These are phyloP conservation scores for Psix sp. DNA, from an alignment of 1,140 invertebrate species.

Conservation along the genomic window DNA sequence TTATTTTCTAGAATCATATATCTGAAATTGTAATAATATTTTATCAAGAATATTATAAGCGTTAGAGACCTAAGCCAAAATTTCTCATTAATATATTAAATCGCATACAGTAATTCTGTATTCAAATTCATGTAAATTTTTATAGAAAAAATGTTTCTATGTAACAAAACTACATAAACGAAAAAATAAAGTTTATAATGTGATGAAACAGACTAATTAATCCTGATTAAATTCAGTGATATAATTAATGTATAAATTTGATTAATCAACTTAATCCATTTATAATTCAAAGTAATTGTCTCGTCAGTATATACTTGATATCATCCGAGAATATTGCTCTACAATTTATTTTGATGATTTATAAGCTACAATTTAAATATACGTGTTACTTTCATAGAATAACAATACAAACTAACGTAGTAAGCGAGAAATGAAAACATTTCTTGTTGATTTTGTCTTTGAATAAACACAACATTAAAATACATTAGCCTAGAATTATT, in stretches of 20 bases:
- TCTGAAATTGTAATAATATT: constrained; percentile 27
- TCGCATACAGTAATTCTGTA: no score
- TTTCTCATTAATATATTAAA: no score
- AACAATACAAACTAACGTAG: constrained; percentile 55
- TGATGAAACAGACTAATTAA: no score
- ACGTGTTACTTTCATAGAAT: constrained; percentile 55
- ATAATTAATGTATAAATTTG: neutral
- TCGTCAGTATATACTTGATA: constrained; percentile 33
- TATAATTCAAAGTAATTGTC: constrained; percentile 19
- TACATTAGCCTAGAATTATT: constrained; percentile 63
- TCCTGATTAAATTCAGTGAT: no score
- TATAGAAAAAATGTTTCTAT: no score
- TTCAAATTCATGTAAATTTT: neutral
- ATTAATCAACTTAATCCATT: constrained; percentile 4
- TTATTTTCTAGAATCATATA: constrained; percentile 10
- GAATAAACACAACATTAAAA: constrained; percentile 61
- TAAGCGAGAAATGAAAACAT: constrained; percentile 55
- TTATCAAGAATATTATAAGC: no score
- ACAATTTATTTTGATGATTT: constrained; percentile 53
- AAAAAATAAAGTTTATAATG: no score
- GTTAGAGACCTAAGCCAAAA: no score
- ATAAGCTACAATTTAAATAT: constrained; percentile 44
- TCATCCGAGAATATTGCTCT: constrained; percentile 25
- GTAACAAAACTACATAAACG: no score
- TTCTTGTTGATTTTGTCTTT: constrained; percentile 60